phyloP scores from a whole-genome alignment of 2,113 vertebrate species.

The Nipponia nippon region DNA sequence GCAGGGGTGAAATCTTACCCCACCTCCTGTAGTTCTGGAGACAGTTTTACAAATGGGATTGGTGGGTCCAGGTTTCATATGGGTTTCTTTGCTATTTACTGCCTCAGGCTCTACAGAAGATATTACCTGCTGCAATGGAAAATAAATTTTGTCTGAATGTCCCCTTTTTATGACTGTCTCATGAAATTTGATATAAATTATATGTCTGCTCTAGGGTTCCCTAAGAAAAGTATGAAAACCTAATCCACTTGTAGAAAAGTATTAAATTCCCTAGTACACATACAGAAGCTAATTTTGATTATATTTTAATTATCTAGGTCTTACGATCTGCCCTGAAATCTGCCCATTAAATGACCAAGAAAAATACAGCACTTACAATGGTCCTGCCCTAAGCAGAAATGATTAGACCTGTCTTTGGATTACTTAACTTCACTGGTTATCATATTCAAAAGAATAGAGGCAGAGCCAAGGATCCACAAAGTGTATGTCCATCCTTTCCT shows the following conservation, averaged over 20 bases:
- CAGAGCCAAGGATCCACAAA: neutral
- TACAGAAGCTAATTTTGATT: neutral
- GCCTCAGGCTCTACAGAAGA: neutral
- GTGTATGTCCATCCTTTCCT: neutral
- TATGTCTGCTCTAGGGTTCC: neutral
- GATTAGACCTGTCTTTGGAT: neutral
- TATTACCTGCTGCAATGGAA: neutral
- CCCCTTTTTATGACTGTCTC: neutral
- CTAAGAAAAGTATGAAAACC: neutral
- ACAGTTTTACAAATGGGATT: neutral
- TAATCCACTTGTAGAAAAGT: neutral
- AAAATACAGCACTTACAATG: neutral
- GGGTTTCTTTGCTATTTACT: neutral
- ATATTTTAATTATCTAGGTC: neutral
- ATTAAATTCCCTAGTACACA: neutral
- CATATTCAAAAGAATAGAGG: neutral
- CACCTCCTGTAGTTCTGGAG: neutral
- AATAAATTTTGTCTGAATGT: neutral
- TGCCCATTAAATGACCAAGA: neutral
- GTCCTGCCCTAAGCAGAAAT: neutral
- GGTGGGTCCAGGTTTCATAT: neutral
- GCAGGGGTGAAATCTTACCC: neutral
- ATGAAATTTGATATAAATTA: neutral
- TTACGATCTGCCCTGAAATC: neutral
- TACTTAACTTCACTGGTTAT: neutral